Base-by-base conservation (phyloP, 2,888 invertebrate genomes). In the Vanessa cardui region DNA sequence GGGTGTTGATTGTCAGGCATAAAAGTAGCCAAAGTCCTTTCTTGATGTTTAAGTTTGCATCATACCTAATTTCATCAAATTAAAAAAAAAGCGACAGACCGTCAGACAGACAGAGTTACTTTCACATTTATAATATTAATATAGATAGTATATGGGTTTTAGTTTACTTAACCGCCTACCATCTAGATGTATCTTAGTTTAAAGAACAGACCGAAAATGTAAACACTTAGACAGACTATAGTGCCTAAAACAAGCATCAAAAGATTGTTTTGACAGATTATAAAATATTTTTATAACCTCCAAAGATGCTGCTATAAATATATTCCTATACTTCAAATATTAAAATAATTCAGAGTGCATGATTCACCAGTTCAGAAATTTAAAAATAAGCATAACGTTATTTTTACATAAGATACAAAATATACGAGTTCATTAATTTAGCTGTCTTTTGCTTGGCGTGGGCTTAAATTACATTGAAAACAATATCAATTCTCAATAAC, bases 341-440 rank as follows among this genome's bases (percentile, higher is more conserved):
- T 31, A 63, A 61, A 64, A 54, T 64, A 47, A 66, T 69, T 66
- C 49, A 56, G 49, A 71, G 64, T 18, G 44, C 21, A 33, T 71
- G 66, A 71, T 16, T 71, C 71, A 71, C 50, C 21, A 16, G 12
- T 52, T 45, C 45, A 61, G 44, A 50, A 61, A 58, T 45, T 60
- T 68, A 69, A 58, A 62, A 58, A 65, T 69, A 65, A 46, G 8
- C 26, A 54, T 26, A 59, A 56, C 21, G 26, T 56, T 64, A 68
- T 68, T 64, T 64, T 68, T 61, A 64, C 47, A 20, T 33, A 31
- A 58, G 26, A 50, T 64, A 54, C 49, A 58, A 62, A 59, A 47
- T 69, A 45, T 65, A 58, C 44, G 50, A 21, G 54, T 58, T 50
- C 58, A 69, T 65, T 65, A 65, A 65, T 69, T 65, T 18, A n/a